Base-by-base conservation (phyloP, 2,797 vertebrate species). In the Coregonus suidteri region DNA sequence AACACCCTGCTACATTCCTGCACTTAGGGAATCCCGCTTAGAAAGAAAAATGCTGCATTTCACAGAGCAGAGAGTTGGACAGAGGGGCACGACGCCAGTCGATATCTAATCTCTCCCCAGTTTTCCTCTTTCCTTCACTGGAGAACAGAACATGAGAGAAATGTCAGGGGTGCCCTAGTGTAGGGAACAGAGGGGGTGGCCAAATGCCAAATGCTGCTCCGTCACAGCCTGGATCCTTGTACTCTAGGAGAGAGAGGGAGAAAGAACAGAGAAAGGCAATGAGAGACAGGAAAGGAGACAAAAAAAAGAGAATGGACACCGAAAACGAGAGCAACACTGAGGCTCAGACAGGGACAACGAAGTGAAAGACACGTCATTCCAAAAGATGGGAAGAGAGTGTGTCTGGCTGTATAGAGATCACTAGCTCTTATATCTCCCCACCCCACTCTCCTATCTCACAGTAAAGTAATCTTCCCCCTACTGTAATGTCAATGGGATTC, bases 401-500 rank as follows among this genome's bases (percentile, higher is more conserved):
- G 71, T 35, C 31, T 52, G 71, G 47, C 51, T 6, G 53, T 81
- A 82, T 54, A 76, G 69, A 73, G 84, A 78, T 84, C 79, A 78
- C 75, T 59, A 20, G 53, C 13, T 84, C 80, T 84, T 54, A 25
- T 53, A 9, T 13, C 51, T 80, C 64, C 53, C 73, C 3, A 7
- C 62, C 81, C 75, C 72, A 35, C 35, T 16, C 67, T 41, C 37
- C 18, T n/a, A 13, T 11, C 30, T 18, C 67, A 18, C 67, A 6
- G 31, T 34, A 31, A 35, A 59, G 18, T n/a, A 9, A 59, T 59
- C 56, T 59, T 59, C 18, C 56, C 6, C 5, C 82, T 77, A 81
- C 79, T 66, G 6, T 87, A 82, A 79, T 70, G 77, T 88, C 84
- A 75, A 52, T 68, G 16, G 56, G 77, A 75, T 82, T 74, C 73